Percentiles rank a stretch among this genome's conserved stretches.
phyloP scores from a whole-genome alignment of 30 jellyfish, hydroid and myxozoan genomes.

The Chrysaora quinquecirrha region DNA sequence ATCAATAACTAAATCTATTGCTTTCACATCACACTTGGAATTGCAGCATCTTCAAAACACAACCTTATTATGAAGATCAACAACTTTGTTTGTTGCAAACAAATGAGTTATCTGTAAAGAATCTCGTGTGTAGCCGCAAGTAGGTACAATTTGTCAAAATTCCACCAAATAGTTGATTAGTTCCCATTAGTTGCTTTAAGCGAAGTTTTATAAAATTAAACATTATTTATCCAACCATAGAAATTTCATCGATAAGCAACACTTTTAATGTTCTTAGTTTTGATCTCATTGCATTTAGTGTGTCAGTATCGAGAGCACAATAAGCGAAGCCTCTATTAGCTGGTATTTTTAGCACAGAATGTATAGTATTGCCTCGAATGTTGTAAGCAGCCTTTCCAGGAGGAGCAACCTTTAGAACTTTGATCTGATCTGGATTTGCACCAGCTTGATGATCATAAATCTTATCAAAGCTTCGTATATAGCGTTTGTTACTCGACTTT shows the following conservation, averaged over 20 bases:
- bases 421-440: slow-evolving; percentile 17
- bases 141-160: too few species aligned
- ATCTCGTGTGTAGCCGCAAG: too few species aligned
- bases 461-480: neutral
- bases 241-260: slow-evolving; percentile 11
- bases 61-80: neutral
- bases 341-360: neutral
- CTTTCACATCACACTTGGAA: neutral
- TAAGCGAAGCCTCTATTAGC: neutral
- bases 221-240: neutral
- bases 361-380: slow-evolving; percentile 11
- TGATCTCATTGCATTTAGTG: neutral
- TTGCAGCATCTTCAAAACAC: neutral
- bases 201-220: neutral
- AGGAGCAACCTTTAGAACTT: slow-evolving; percentile 4
- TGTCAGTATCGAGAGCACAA: neutral
- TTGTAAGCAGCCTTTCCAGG: slow-evolving; percentile 29
- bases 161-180: neutral
- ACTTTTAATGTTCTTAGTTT: neutral
- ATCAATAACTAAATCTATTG: neutral
- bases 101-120: slow-evolving; percentile 24
- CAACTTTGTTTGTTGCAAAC: neutral
- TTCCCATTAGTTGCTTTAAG: slow-evolving; percentile 2
- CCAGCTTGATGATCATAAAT: neutral
- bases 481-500: neutral